These are phyloP conservation scores for Zelostemma sp. DNA, from an alignment of 1,140 invertebrate species.

Conservation along the genomic window DNA sequence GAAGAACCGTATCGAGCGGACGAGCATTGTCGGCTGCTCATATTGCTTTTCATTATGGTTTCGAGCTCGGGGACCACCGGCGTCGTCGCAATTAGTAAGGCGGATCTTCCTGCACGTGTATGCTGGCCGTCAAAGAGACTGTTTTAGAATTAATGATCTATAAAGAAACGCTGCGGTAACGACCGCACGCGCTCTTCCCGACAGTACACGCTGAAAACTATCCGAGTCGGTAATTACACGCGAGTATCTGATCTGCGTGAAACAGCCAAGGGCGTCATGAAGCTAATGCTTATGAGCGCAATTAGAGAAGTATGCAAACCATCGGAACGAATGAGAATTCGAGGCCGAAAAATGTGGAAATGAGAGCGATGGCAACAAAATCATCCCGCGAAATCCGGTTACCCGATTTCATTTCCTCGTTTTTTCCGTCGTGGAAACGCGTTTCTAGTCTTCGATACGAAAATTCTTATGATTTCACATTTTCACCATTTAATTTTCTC, in stretches of 20 bases:
- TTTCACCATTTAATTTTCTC: no score
- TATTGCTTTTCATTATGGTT: slow-evolving; percentile 52
- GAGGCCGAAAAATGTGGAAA: no score
- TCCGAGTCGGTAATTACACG: slow-evolving; percentile 48
- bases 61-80: slow-evolving; percentile 43
- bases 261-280: slow-evolving; percentile 38
- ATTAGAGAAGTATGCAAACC: slow-evolving; percentile 36
- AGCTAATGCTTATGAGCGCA: slow-evolving; percentile 32
- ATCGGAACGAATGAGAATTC: slow-evolving; percentile 43
- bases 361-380: not conserved
- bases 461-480: no score
- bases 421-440: no score
- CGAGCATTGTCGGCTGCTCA: slow-evolving; percentile 48
- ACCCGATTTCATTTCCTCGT: no score
- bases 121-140: slow-evolving; percentile 49
- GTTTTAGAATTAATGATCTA: slow-evolving; percentile 56
- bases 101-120: slow-evolving; percentile 50
- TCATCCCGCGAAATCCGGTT: no score
- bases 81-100: slow-evolving; percentile 53
- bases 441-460: no score
- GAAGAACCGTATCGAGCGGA: slow-evolving; percentile 40
- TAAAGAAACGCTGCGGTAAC: slow-evolving; percentile 52
- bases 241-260: slow-evolving; percentile 43
- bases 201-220: slow-evolving; percentile 48
- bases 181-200: slow-evolving; percentile 44